phyloP scores from a whole-genome alignment of 1,140 invertebrate genomes.

The Brachionus calyciflorus region DNA sequence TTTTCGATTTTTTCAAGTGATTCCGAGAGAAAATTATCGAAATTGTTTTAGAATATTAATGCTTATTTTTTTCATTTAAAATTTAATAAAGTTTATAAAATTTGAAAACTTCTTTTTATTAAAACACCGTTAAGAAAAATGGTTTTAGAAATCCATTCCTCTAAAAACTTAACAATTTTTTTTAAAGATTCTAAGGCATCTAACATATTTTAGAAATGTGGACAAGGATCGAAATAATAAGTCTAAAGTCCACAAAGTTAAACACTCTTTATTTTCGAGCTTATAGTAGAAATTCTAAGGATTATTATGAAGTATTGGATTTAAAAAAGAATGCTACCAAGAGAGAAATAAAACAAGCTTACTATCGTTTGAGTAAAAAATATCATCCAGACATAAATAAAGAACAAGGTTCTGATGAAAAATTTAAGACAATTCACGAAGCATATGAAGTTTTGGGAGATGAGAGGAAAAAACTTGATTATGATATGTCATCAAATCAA shows the following conservation, averaged over 20 bases:
- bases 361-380: slow-evolving; percentile 36
- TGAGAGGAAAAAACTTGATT: slow-evolving; percentile 25
- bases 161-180: no score
- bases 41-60: no score
- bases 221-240: slow-evolving; percentile 1
- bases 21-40: no score
- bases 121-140: neutral
- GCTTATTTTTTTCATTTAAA: neutral
- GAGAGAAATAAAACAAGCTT: slow-evolving; percentile 45
- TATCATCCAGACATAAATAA: slow-evolving; percentile 40
- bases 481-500: slow-evolving; percentile 26
- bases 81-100: neutral
- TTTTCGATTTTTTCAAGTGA: no score
- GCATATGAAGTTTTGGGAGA: slow-evolving; percentile 43
- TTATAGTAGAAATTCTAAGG: neutral
- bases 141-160: slow-evolving; percentile 9
- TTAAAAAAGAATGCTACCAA: neutral
- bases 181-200: no score
- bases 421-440: slow-evolving; percentile 36
- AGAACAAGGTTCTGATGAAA: neutral
- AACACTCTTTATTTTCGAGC: neutral
- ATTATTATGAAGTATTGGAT: slow-evolving; percentile 23
- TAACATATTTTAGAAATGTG: neutral
- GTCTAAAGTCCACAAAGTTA: neutral
- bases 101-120: neutral